Conservation (phyloP, 2,797 vertebrate genomes). For the Jordanella pulchra region DNA sequence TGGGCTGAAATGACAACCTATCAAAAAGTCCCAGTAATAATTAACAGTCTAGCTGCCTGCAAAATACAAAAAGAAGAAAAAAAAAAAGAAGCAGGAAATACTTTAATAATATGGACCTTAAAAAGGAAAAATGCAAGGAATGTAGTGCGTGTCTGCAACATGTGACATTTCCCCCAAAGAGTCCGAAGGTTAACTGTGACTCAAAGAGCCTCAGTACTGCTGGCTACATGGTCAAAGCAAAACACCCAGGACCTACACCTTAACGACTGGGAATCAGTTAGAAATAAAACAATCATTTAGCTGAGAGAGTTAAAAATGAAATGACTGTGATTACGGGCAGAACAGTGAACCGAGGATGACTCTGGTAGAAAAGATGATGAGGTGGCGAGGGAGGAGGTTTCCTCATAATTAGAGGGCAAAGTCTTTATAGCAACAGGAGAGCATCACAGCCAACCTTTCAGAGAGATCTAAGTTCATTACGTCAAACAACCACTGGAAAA, state of each 20-base stretch:
- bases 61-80: neutral
- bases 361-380: neutral
- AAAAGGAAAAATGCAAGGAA: constrained; percentile 19
- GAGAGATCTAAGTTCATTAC: neutral
- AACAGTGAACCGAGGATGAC: neutral
- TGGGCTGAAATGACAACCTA: constrained; percentile 24
- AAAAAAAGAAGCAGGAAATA: neutral
- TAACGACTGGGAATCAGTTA: neutral
- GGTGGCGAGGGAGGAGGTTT: neutral
- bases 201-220: constrained; percentile 48
- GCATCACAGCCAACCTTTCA: neutral
- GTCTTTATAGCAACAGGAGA: neutral
- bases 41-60: constrained; percentile 7
- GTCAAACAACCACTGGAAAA: neutral
- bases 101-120: constrained; percentile 4
- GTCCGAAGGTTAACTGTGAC: constrained; percentile 52
- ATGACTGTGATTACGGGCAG: neutral
- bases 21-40: neutral
- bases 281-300: too few relatives aligned
- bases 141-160: constrained; percentile 27
- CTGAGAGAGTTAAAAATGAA: neutral
- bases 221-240: neutral
- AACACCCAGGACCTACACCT: neutral
- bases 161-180: constrained; percentile 42
- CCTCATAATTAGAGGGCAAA: neutral